These are phyloP conservation scores for Blastobasis lacticolella DNA, from an alignment of 2,888 invertebrate species.

Conservation along the genomic window DNA sequence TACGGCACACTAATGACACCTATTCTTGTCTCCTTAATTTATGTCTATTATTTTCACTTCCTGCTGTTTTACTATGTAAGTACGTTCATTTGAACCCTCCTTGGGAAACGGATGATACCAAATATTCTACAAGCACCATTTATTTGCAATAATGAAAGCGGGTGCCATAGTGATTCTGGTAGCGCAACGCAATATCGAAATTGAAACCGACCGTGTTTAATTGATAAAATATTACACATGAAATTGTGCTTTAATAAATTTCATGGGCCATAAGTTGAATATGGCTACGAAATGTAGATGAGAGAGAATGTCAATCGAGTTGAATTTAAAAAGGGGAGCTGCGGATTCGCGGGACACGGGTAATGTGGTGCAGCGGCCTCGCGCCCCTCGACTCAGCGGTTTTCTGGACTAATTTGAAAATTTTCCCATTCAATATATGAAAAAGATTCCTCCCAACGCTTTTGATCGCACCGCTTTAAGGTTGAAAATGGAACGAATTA, in stretches of 20 bases:
- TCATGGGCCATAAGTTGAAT: constrained; percentile 53
- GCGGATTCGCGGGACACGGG: constrained; percentile 32
- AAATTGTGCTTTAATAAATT: constrained; percentile 58
- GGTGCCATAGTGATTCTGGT: constrained; percentile 46
- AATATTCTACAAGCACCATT: constrained; percentile 29
- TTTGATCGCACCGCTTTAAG: constrained; percentile 13
- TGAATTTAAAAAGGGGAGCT: constrained; percentile 39
- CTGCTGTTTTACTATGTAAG: constrained; percentile 3
- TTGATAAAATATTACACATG: constrained; percentile 63
- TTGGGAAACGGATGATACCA: no score
- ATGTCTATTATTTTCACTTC: constrained; percentile 5
- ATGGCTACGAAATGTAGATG: constrained; percentile 64
- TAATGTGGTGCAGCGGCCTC: constrained; percentile 51
- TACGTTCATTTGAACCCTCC: constrained; percentile 8
- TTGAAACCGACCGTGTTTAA: constrained; percentile 59
- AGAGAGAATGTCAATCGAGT: constrained; percentile 57
- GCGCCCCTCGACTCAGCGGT: constrained; percentile 33
- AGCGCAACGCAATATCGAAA: constrained; percentile 46
- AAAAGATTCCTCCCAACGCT: constrained; percentile 1
- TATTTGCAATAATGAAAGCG: constrained; percentile 41
- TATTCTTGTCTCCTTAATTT: constrained; percentile 6
- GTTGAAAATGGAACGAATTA: constrained; percentile 16
- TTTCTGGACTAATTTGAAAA: constrained; percentile 23
- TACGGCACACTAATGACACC: constrained; percentile 8
- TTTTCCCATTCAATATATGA: constrained; percentile 5